phyloP scores from a whole-genome alignment of 2,113 vertebrate species.

The Tragelaphus imberbis region DNA sequence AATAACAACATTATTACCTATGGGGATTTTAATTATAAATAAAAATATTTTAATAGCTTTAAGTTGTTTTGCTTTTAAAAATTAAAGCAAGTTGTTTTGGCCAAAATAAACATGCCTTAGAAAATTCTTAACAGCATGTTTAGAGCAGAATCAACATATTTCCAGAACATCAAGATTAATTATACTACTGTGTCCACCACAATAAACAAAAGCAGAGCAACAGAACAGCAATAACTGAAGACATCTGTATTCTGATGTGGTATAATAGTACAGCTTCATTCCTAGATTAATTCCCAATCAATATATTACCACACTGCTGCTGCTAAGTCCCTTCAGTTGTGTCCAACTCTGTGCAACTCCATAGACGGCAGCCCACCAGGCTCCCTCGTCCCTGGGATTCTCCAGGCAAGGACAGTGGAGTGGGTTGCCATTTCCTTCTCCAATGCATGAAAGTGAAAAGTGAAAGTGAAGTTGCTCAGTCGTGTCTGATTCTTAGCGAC shows the following conservation, averaged over 20 bases:
- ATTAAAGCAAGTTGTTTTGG: background rate
- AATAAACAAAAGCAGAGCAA: background rate
- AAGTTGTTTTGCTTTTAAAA: background rate
- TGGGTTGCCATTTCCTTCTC: too few relatives aligned
- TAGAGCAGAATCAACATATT: background rate
- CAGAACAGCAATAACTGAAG: background rate
- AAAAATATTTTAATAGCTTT: background rate
- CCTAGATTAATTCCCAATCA: background rate
- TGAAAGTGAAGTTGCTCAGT: too few relatives aligned
- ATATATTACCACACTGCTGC: background rate
- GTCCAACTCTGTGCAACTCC: too few relatives aligned
- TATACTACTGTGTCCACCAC: background rate
- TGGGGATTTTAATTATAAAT: constrained; percentile 19
- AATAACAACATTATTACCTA: background rate
- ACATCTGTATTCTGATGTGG: background rate
- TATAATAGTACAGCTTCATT: background rate
- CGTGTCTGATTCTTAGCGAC: fast-evolving
- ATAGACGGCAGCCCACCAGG: too few relatives aligned
- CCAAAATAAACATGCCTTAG: background rate
- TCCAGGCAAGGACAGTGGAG: too few relatives aligned
- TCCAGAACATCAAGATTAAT: background rate
- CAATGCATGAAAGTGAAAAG: too few relatives aligned
- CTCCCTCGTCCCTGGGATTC: too few relatives aligned
- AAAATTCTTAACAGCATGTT: background rate
- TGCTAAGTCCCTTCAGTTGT: too few relatives aligned